phyloP scores from a whole-genome alignment of 23 tunicate genomes.

The Styela plicata region DNA sequence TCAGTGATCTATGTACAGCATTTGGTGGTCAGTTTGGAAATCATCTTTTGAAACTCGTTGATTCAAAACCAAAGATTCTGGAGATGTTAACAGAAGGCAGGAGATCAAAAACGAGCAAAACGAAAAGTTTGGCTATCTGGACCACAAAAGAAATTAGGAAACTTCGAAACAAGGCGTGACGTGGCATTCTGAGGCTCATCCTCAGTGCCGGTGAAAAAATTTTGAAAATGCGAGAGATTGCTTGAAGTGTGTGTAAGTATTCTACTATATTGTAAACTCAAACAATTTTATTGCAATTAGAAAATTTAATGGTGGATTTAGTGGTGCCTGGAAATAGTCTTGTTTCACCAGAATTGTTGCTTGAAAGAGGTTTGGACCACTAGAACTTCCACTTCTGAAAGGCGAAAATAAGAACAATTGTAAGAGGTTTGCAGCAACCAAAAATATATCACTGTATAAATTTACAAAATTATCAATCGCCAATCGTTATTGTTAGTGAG shows the following conservation, averaged over 20 bases:
- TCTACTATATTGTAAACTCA: too few species aligned
- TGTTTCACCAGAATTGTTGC: too few species aligned
- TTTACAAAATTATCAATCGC: neutral
- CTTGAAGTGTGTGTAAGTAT: neutral
- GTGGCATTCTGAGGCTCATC: neutral
- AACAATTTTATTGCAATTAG: too few species aligned
- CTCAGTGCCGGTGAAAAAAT: neutral
- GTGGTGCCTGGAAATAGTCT: too few species aligned
- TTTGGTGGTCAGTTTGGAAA: constrained; percentile 65
- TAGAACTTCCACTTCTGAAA: neutral
- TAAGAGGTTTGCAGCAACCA: neutral
- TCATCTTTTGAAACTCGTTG: constrained; percentile 40
- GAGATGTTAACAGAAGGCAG: constrained; percentile 80
- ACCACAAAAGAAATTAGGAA: constrained; percentile 86
- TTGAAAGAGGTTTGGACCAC: too few species aligned
- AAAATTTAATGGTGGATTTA: too few species aligned
- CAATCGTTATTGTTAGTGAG: too few species aligned
- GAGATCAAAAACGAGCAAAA: constrained; percentile 66
- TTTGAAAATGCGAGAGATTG: neutral
- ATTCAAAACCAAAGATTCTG: constrained; percentile 41
- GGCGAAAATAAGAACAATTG: neutral
- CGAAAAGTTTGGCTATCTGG: constrained; percentile 86
- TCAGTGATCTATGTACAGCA: constrained; percentile 77
- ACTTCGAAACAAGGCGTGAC: constrained; percentile 52
- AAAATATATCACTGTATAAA: neutral